phyloP scores from a whole-genome alignment of 2,888 invertebrate genomes.

The Epistrophe eligans region DNA sequence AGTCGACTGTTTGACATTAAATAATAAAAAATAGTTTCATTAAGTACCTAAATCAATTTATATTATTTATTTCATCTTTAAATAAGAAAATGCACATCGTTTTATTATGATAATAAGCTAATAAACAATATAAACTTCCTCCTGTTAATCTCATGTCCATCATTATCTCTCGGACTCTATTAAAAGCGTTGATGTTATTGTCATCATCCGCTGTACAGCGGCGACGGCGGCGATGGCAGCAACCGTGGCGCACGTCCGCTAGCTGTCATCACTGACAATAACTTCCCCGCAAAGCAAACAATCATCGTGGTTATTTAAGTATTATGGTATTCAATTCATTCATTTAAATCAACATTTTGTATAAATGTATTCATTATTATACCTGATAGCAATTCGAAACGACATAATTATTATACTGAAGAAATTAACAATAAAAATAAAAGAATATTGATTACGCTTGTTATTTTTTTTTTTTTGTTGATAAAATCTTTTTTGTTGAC shows the following conservation, averaged over 20 bases:
- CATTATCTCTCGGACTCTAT: slow-evolving; percentile 39
- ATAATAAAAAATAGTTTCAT: not conserved
- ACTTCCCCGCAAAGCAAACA: slow-evolving; percentile 49
- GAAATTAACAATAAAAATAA: not conserved
- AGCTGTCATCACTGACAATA: slow-evolving; percentile 41
- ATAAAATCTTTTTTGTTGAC: not conserved
- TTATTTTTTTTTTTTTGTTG: not conserved
- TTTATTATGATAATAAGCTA: slow-evolving; percentile 66
- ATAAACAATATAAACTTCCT: slow-evolving; percentile 64
- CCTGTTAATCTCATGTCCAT: slow-evolving; percentile 58
- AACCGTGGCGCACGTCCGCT: slow-evolving; percentile 17
- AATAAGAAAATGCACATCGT: slow-evolving; percentile 27
- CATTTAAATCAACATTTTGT: slow-evolving; percentile 44
- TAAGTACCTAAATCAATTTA: not conserved
- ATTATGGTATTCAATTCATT: slow-evolving; percentile 48
- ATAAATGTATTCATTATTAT: slow-evolving; percentile 17
- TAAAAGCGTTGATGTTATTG: slow-evolving; percentile 21
- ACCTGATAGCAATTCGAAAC: slow-evolving; percentile 66
- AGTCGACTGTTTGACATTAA: slow-evolving; percentile 12
- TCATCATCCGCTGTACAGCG: slow-evolving; percentile 9
- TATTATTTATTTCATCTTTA: slow-evolving; percentile 5
- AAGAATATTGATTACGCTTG: slow-evolving; percentile 22
- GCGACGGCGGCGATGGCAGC: not conserved
- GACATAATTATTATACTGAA: not conserved
- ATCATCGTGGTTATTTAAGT: slow-evolving; percentile 31